Evolutionary conservation across 2,113 vertebrate genomes (phyloP).

Genomic region (Heteronetta atricapilla): DNA sequence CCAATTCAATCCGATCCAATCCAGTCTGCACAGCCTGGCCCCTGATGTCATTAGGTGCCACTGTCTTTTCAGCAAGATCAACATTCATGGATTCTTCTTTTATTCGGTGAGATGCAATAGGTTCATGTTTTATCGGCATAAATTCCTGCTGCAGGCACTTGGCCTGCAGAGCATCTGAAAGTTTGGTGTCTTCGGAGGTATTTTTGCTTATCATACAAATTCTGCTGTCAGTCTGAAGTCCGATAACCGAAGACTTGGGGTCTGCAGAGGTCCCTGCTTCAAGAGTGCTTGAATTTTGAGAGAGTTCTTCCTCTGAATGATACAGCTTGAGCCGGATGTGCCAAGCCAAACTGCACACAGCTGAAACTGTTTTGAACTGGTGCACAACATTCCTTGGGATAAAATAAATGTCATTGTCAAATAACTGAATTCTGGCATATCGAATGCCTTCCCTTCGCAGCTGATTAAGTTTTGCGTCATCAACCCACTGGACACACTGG

Average conservation of each 20-base stretch:
- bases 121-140: constrained; percentile 77
- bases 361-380: constrained; percentile 97
- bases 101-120: constrained; percentile 60
- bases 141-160: constrained; percentile 72
- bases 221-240: constrained; percentile 70
- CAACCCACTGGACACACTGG: constrained; percentile 98
- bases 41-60: constrained; percentile 66
- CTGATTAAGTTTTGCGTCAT: constrained; percentile 98
- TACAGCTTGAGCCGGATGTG: constrained; percentile 91
- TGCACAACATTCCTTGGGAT: constrained; percentile 97
- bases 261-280: constrained; percentile 71
- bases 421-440: constrained; percentile 94
- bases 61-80: constrained; percentile 74
- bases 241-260: constrained; percentile 59
- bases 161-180: constrained; percentile 68
- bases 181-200: constrained; percentile 72
- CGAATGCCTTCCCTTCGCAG: constrained; percentile 95
- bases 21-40: constrained; percentile 72
- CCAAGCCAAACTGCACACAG: constrained; percentile 97
- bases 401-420: constrained; percentile 97
- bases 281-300: constrained; percentile 57
- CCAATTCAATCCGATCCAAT: constrained; percentile 72
- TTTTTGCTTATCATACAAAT: constrained; percentile 64
- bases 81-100: constrained; percentile 72
- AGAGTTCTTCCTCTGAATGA: constrained; percentile 76